A percentile compares a stretch with the other conserved stretches of the same genome.
Conservation (phyloP, 2,113 vertebrate genomes). For the Callipepla californica region DNA sequence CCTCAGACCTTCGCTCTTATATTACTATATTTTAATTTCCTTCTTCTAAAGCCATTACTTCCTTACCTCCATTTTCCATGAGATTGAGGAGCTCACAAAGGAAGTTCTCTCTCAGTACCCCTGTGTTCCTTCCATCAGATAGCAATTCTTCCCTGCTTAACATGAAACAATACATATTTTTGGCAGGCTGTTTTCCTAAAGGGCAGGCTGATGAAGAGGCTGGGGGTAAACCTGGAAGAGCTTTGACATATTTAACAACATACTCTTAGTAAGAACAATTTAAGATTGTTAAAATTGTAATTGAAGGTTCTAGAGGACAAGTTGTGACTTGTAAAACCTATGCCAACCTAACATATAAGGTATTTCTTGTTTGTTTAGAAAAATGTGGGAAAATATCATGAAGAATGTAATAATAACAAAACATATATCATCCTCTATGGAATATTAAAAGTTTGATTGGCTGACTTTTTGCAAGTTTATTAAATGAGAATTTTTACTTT, state of each 20-base stretch:
- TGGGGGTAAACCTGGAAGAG: neutral
- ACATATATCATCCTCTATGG: neutral
- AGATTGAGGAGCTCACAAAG: neutral
- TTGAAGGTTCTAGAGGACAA: neutral
- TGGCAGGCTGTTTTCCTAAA: neutral
- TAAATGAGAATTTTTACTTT: neutral
- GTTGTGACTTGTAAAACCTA: neutral
- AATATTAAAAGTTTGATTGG: neutral
- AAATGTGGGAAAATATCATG: neutral
- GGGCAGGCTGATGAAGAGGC: neutral
- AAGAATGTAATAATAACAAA: neutral
- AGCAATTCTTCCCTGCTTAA: neutral
- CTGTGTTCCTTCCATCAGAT: neutral
- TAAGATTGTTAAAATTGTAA: neutral
- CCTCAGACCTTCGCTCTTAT: neutral
- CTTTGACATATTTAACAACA: neutral
- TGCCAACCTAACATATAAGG: neutral
- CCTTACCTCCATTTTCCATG: neutral
- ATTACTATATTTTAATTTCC: neutral
- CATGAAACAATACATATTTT: neutral
- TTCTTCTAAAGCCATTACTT: neutral
- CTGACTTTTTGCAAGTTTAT: neutral
- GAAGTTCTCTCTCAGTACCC: neutral
- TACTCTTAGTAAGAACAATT: neutral
- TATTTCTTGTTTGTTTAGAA: neutral